A percentile compares a stretch with the other conserved stretches of the same genome.
Evolutionary conservation across 2,113 vertebrate species (phyloP).

Genomic region (Gambusia affinis): DNA sequence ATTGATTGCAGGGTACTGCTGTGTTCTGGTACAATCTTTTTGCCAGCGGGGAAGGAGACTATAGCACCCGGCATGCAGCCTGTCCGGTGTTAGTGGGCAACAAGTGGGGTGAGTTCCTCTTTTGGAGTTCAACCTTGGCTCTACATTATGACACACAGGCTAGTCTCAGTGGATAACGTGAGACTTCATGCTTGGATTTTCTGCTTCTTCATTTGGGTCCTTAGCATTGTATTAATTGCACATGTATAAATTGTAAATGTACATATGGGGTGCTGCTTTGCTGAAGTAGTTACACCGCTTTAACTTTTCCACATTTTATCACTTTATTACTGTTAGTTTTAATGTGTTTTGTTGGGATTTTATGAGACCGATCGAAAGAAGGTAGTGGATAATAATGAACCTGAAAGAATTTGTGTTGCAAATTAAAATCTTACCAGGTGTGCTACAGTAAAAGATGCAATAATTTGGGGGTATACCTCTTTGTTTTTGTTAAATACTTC

Average conservation of each 20-base stretch:
- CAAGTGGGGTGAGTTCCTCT: conserved; percentile 69
- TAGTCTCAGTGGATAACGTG: no score
- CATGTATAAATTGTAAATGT: no score
- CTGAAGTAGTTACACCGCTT: no score
- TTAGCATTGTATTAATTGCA: no score
- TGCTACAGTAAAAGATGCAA: background rate
- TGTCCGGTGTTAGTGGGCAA: conserved; percentile 75
- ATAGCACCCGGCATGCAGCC: conserved; percentile 73
- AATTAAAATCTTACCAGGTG: no score
- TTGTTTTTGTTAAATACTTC: background rate
- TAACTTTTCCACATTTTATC: no score
- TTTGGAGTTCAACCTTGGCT: background rate
- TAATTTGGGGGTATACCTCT: background rate
- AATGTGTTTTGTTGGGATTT: background rate
- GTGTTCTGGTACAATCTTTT: conserved; percentile 78
- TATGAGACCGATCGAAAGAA: background rate
- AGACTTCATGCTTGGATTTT: no score
- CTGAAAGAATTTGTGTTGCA: background rate
- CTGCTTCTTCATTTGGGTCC: no score
- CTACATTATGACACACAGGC: background rate
- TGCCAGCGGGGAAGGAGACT: conserved; percentile 72
- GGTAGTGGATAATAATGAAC: background rate
- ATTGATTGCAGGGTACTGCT: conserved; percentile 55
- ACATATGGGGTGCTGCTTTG: no score
- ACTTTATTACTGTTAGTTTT: background rate